A percentile compares a stretch with the other conserved stretches of the same genome.
Evolutionary conservation across 2,113 vertebrate genomes (phyloP).

Genomic region (Pagrus major): DNA sequence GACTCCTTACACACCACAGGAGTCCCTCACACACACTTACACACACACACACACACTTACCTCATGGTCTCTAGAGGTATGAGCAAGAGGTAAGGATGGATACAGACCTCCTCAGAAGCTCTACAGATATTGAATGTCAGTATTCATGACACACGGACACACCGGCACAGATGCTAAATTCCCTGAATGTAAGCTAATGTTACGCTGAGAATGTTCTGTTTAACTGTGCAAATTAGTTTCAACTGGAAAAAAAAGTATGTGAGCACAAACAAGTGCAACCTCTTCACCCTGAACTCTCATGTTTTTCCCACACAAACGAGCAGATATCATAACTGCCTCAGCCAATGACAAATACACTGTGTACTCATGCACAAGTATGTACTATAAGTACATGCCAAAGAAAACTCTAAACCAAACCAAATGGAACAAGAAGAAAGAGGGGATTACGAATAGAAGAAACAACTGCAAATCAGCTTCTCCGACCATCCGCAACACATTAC

Average conservation of each 20-base stretch:
- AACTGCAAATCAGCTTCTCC: not conserved
- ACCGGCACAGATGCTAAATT: not conserved
- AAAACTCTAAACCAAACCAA: not conserved
- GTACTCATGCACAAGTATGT: not conserved
- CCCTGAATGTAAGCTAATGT: constrained; percentile 13
- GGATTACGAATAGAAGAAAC: not conserved
- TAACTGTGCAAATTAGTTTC: constrained; percentile 34
- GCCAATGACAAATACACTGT: accelerated
- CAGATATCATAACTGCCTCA: not conserved
- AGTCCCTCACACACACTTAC: constrained; percentile 15
- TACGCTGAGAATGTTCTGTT: constrained; percentile 18
- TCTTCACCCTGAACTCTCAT: constrained; percentile 5
- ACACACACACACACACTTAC: constrained; percentile 25
- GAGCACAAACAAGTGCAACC: not conserved
- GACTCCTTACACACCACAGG: constrained; percentile 27
- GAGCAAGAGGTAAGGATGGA: constrained; percentile 33
- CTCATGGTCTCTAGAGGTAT: constrained; percentile 46
- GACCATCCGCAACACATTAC: not conserved
- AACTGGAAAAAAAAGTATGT: constrained; percentile 11
- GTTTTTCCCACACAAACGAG: not conserved
- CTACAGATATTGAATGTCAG: constrained; percentile 31
- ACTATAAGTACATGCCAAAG: not conserved
- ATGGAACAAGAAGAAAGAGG: not conserved
- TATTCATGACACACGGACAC: constrained; percentile 27
- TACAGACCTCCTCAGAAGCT: constrained; percentile 40